Base-by-base conservation (phyloP, 2,113 vertebrate species). In the Xenopus laevis region DNA sequence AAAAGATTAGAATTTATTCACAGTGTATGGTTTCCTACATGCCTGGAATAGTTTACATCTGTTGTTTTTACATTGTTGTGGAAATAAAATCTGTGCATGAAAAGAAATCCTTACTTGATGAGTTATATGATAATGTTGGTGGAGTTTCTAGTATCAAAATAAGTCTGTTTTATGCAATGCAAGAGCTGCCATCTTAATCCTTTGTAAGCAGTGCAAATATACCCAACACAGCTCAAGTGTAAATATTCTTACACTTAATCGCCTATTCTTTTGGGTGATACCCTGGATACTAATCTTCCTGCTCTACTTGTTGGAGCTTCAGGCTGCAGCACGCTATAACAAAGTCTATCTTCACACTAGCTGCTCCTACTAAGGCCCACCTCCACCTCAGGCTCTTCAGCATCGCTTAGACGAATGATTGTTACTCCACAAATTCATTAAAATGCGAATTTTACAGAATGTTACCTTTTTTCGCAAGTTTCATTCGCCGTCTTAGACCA, bases 11-110 rank as follows among this genome's bases (percentile, higher is more conserved):
- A 30, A 58, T 50, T 44, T 68, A 68, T 68, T 60, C 65, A 61
- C 64, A 68, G 21, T 60, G 55, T 45, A 67, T n/a, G 17, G 72
- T 61, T 50, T 68, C 45, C 55, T 61, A 61, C 66, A 68, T 61
- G 72, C 55, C 72, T 60, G 53, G 55, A 74, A 66, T 74, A 74
- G 53, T 66, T 74, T 50, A 67, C 65, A 74, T 58, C 64, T 67
- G 52, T 23, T 59, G 64, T 67, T 65, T 66, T 44, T 74, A 27
- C 27, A 74, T 47, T 13, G 50, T 46, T 20, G 20, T 59, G 52
- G 18, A 74, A 59, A 65, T 12, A 74, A 66, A 66, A 66, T 17
- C 60, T 59, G 40, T 65, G 15, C n/a, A 65, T 44, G 18, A 73
- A 73, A 57, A 55, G 13, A 45, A 47, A 58, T 45, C 62, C 33